Evolutionary conservation across 2,797 vertebrate genomes (phyloP), one percentile per base, ranked within the genome.

Genomic region (Muscicapa comitata): DNA sequence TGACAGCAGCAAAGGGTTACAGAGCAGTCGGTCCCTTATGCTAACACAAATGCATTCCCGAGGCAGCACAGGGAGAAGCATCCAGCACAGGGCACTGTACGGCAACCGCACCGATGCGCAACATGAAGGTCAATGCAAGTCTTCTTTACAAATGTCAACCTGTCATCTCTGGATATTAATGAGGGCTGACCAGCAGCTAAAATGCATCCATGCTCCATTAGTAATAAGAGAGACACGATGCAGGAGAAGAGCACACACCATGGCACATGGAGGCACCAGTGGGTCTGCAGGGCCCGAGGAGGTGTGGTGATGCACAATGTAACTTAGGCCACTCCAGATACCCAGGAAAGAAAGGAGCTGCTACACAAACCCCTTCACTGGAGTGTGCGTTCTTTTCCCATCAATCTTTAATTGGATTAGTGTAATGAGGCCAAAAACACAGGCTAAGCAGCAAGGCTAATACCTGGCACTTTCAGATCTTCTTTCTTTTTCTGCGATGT

Each of bases 111-210:
- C 95, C 72, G 61, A 90, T 94, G 89, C 95, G 94, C 95, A 97
- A 96, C 93, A 95, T 91, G 92, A 97, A 97, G 95, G 95, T 96
- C 94, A 95, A 40, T 35, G 90, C 94, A 94, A 95, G 88, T 82
- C 94, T 96, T 94, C 91, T 88, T 91, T 96, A 94, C 93, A 96
- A 97, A 97, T 93, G 96, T 97, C 96, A 97, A 85, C 95, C 94
- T 97, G 93, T 96, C 95, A 97, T 94, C 93, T 95, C 94, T 86
- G 82, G 95, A 96, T 95, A 96, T 97, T 96, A 97, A 96, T 96
- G 97, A 97, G 95, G 93, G 95, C 84, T 96, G 93, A 97, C 95
- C 96, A 97, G 93, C 90, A 96, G 95, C 95, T 94, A 96, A 95
- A 97, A 96, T 93, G 95, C 96, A 94, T 94, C 94, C 93, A 96